Evolutionary conservation across 2,888 invertebrate genomes (phyloP).

Genomic region (Nephrotoma flavescens): DNA sequence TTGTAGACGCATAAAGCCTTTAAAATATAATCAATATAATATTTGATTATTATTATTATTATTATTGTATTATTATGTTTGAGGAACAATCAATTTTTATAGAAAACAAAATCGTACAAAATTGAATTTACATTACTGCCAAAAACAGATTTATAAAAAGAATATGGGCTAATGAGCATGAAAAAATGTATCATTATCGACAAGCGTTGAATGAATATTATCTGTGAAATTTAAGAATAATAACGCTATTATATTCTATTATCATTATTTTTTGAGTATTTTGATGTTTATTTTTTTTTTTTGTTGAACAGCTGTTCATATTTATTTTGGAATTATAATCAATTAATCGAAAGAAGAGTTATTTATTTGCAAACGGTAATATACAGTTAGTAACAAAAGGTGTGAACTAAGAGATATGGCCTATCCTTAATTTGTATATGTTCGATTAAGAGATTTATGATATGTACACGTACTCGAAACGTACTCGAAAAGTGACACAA

Average conservation of each 20-base stretch:
- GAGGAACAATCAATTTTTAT: neutral
- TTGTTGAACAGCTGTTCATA: neutral
- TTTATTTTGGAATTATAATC: neutral
- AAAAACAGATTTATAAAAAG: neutral
- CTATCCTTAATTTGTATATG: too few species aligned
- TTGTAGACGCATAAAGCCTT: neutral
- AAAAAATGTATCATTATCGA: neutral
- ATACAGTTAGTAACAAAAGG: too few species aligned
- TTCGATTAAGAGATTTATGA: too few species aligned
- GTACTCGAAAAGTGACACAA: too few species aligned
- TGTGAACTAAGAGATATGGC: too few species aligned
- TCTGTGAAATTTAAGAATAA: neutral
- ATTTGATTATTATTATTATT: neutral
- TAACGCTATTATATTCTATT: neutral
- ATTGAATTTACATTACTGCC: neutral
- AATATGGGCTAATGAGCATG: neutral
- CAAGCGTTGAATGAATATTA: neutral
- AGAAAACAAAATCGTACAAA: neutral
- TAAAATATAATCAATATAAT: neutral
- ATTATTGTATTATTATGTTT: neutral
- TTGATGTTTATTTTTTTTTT: neutral
- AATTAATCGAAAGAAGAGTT: too few species aligned
- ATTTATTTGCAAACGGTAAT: too few species aligned
- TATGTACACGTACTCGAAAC: too few species aligned
- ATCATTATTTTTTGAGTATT: neutral